These are phyloP conservation scores for Neodon shergylaensis DNA, from an alignment of 2,113 vertebrate genomes.

Conservation along the genomic window DNA sequence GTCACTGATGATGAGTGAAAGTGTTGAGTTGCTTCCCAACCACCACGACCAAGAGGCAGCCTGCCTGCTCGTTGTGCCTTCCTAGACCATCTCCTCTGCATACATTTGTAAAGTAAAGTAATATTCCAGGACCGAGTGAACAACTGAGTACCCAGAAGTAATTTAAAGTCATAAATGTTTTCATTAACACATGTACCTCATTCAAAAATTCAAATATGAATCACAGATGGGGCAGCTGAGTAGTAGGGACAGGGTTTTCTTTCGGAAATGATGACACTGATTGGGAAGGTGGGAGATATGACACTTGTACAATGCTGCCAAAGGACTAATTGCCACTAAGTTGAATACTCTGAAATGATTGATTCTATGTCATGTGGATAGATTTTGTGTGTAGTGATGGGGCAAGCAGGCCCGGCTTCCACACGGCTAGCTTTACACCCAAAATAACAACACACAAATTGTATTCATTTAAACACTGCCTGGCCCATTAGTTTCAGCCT, in stretches of 20 bases:
- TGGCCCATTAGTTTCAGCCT: too few relatives aligned
- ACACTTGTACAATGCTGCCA: not conserved
- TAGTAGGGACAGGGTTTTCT: not conserved
- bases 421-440: too few relatives aligned
- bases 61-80: too few relatives aligned
- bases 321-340: not conserved
- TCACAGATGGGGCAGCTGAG: not conserved
- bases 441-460: too few relatives aligned
- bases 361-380: not conserved
- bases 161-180: not conserved
- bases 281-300: not conserved
- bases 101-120: not conserved
- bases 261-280: not conserved
- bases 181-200: not conserved
- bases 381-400: not conserved
- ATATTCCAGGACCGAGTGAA: not conserved
- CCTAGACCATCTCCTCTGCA: not conserved
- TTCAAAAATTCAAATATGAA: not conserved
- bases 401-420: too few relatives aligned
- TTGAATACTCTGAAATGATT: not conserved
- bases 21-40: not conserved
- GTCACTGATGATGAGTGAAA: not conserved
- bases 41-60: fast-evolving
- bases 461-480: too few relatives aligned
- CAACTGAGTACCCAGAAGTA: not conserved